Conservation (phyloP, 2,797 vertebrate species). For the Aselliscus stoliczkanus region DNA sequence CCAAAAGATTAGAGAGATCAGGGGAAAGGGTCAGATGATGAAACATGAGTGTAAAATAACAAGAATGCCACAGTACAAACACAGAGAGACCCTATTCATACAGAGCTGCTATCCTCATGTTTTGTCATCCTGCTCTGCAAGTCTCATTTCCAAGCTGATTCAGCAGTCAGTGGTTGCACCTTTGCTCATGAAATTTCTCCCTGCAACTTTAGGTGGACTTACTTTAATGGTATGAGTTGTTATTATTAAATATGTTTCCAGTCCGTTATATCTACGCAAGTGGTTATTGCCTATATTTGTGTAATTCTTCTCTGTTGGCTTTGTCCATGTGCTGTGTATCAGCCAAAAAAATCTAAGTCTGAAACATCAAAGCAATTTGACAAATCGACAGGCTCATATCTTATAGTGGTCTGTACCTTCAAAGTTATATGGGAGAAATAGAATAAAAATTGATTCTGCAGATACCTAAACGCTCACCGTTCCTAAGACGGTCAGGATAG, state of each 20-base stretch:
- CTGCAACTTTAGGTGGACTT: not conserved
- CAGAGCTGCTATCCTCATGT: not conserved
- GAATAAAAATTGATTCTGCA: constrained; percentile 47
- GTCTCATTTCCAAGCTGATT: not conserved
- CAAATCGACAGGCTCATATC: not conserved
- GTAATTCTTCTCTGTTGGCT: not conserved
- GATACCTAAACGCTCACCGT: not conserved
- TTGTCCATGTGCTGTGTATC: not conserved
- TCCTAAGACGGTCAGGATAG: not conserved
- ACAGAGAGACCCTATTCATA: too few species aligned
- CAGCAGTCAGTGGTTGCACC: not conserved
- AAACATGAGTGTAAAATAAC: not conserved
- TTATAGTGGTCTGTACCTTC: constrained; percentile 29
- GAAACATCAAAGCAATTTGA: constrained; percentile 36
- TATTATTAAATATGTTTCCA: not conserved
- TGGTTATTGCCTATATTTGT: not conserved
- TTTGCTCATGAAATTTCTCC: constrained; percentile 4
- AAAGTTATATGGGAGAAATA: constrained; percentile 24
- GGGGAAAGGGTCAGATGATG: not conserved
- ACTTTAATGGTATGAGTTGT: not conserved
- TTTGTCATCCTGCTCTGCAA: not conserved
- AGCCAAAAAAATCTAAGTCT: constrained; percentile 18
- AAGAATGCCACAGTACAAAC: not conserved
- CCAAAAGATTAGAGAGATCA: not conserved
- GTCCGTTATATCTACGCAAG: not conserved